Percentiles rank a stretch among this genome's conserved stretches.
phyloP scores from a whole-genome alignment of 2,888 invertebrate genomes.

The Tetragnatha montana region DNA sequence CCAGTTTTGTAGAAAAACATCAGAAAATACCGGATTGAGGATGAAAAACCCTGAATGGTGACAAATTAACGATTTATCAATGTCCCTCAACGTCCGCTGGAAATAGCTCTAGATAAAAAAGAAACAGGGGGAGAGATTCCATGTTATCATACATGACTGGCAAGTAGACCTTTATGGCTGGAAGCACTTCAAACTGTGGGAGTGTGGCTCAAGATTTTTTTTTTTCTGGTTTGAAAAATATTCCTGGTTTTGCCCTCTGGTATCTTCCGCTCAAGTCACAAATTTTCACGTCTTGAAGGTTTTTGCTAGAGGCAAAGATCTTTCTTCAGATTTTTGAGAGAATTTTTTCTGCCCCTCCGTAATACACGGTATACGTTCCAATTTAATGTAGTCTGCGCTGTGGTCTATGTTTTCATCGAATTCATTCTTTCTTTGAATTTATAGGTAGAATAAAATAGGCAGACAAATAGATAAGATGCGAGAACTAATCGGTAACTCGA shows the following conservation, averaged over 20 bases:
- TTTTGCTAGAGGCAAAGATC: neutral
- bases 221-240: conserved; percentile 7
- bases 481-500: too few species aligned
- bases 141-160: conserved; percentile 29
- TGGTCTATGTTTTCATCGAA: too few species aligned
- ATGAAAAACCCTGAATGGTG: conserved; percentile 16
- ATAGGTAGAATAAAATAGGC: too few species aligned
- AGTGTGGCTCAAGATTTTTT: conserved; percentile 36
- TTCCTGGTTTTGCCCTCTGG: conserved; percentile 7
- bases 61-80: conserved; percentile 40
- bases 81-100: conserved; percentile 31
- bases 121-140: neutral
- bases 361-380: neutral
- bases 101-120: conserved; percentile 24
- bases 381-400: too few species aligned
- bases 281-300: conserved; percentile 10
- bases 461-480: too few species aligned
- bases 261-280: conserved; percentile 8
- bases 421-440: too few species aligned
- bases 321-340: neutral
- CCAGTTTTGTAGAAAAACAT: neutral
- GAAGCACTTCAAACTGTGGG: conserved; percentile 27
- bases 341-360: neutral
- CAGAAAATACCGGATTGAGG: neutral
- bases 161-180: conserved; percentile 22